Evolutionary conservation across 2,888 invertebrate species (phyloP).

Genomic region (Amiota mariae): DNA sequence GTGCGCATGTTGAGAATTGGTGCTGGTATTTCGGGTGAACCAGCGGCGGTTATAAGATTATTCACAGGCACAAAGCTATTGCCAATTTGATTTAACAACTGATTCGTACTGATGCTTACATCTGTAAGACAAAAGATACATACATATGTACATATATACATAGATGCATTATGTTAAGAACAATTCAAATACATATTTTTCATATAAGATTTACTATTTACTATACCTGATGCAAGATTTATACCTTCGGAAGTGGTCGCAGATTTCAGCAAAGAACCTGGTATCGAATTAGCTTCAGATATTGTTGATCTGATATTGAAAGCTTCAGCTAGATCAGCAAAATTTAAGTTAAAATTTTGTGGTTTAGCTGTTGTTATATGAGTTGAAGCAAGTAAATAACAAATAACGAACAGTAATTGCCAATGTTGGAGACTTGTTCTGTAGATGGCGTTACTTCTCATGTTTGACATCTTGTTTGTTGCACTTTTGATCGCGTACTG

Average conservation of each 20-base stretch:
- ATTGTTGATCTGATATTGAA: neutral
- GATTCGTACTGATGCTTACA: constrained; percentile 48
- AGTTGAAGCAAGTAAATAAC: neutral
- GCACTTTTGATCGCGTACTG: constrained; percentile 22
- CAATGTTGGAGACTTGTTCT: constrained; percentile 15
- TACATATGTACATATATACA: too few relatives aligned
- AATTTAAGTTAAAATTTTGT: neutral
- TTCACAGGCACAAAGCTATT: constrained; percentile 52
- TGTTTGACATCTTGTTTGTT: constrained; percentile 26
- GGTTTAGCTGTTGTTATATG: neutral
- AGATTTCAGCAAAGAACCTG: too few relatives aligned
- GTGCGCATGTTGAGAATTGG: constrained; percentile 57
- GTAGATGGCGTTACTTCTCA: constrained; percentile 27
- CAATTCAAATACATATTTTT: too few relatives aligned
- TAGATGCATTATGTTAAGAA: too few relatives aligned
- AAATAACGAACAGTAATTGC: neutral
- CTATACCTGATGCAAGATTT: too few relatives aligned
- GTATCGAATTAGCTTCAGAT: too few relatives aligned
- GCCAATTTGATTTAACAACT: neutral
- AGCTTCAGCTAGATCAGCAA: neutral
- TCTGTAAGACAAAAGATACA: constrained; percentile 35
- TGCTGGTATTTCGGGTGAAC: constrained; percentile 54
- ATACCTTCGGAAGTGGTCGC: too few relatives aligned
- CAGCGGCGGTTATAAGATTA: constrained; percentile 61
- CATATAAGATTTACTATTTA: too few relatives aligned